Evolutionary conservation across 2,797 vertebrate genomes (phyloP), one percentile per base, ranked within the genome.

Genomic region (Acanthopagrus latus): DNA sequence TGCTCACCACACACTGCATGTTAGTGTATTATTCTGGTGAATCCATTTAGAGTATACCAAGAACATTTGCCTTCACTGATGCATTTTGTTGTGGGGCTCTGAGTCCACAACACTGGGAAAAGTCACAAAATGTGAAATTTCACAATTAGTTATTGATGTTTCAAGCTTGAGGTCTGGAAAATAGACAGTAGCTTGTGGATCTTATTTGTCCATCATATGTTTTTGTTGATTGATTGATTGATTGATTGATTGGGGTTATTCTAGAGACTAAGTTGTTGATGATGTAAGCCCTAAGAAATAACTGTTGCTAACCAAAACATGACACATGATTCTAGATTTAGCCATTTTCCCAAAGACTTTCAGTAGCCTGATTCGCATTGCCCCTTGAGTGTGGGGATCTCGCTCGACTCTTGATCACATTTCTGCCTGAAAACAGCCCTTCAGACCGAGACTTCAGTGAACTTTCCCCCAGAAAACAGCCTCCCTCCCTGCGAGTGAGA

Each of bases 1-100:
- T 56, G 64, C 64, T 84, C 2, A 78, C 62, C 74, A 55, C 74
- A 72, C 48, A 14, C 57, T 64, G 66, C 57, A 25, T 13, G 47
- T 74, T 57, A 43, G 50, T 59, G 16, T 41, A 47, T 63, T 72
- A 46, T 17, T 47, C 25, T 71, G 29, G 52, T 41, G 64, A 64
- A 63, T 3, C 57, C 20, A 20, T 63, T 82, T 56, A 29, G 54
- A 65, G 59, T 59, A 20, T 2, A 23, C 18, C 16, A 17, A 63
- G 41, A 67, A 2, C 71, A 73, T 50, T 71, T 77, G 84, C 27
- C 17, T 13, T 41, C 29, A 43, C 20, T 27, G 60, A 55, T 62
- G 5, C 2, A 44, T 38, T 13, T 46, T 2, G 57, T 69, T 11
- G 27, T 25, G 27, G 29, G 11, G 27, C n/a, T 64, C 2, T 13